Conservation (phyloP, 2,797 vertebrate genomes). For the Neosalanx taihuensis region DNA sequence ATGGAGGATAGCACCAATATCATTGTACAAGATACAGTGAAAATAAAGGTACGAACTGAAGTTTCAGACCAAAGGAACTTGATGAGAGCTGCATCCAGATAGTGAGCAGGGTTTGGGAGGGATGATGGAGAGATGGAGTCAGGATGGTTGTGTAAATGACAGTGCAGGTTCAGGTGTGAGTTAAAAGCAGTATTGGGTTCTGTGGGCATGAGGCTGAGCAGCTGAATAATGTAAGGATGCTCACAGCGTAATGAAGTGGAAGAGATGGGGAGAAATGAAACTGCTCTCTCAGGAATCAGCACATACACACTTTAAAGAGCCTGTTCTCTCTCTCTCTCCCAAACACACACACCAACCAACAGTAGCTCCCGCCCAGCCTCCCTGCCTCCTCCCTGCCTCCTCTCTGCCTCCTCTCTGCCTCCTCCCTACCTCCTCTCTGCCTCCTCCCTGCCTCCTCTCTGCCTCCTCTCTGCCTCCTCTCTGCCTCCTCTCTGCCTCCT, state of each 20-base stretch:
- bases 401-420: too few species aligned
- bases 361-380: slow-evolving; percentile 34
- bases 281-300: slow-evolving; percentile 70
- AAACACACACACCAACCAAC: too few species aligned
- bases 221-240: slow-evolving; percentile 76
- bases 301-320: slow-evolving; percentile 74
- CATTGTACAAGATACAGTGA: too few species aligned
- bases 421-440: too few species aligned
- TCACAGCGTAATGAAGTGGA: slow-evolving; percentile 78
- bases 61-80: too few species aligned
- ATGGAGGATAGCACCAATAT: too few species aligned
- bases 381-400: too few species aligned
- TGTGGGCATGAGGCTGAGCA: slow-evolving; percentile 59
- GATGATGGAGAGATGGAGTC: neutral
- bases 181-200: slow-evolving; percentile 73
- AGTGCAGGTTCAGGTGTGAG: slow-evolving; percentile 73
- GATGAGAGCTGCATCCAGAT: too few species aligned
- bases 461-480: too few species aligned
- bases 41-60: too few species aligned
- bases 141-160: slow-evolving; percentile 53
- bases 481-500: too few species aligned
- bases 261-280: slow-evolving; percentile 73
- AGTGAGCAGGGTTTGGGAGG: slow-evolving; percentile 10
- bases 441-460: neutral
- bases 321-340: slow-evolving; percentile 27